phyloP scores from a whole-genome alignment of 2,113 vertebrate species.

The Sakesphorus luctuosus region DNA sequence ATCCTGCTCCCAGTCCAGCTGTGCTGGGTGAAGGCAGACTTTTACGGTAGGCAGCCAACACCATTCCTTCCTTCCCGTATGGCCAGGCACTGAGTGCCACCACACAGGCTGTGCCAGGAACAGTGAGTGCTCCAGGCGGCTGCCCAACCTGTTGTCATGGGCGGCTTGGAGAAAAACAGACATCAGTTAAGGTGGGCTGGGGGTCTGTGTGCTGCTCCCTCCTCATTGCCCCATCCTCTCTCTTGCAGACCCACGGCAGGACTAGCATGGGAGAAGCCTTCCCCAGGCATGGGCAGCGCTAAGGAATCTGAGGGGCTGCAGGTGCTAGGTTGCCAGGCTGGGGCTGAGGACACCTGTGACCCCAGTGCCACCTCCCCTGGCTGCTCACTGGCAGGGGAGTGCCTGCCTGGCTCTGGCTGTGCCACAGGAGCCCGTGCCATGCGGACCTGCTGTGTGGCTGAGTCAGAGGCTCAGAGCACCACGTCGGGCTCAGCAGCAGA shows the following conservation, averaged over 20 bases:
- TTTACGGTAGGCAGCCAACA: not conserved
- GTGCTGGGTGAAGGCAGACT: not conserved
- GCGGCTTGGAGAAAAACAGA: not conserved
- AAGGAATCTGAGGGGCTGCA: constrained; percentile 69
- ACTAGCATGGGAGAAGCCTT: constrained; percentile 63
- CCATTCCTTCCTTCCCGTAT: not conserved
- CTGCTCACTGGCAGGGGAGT: constrained; percentile 22
- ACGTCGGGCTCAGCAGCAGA: not conserved
- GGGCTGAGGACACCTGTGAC: not conserved
- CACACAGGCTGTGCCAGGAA: not conserved
- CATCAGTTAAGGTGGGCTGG: not conserved
- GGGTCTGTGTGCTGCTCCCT: not conserved
- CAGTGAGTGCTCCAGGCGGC: not conserved
- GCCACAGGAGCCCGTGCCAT: constrained; percentile 40
- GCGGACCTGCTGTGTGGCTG: constrained; percentile 68
- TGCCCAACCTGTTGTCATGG: not conserved
- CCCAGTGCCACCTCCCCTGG: not conserved
- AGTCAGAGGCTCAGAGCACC: constrained; percentile 21
- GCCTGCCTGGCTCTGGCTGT: not conserved
- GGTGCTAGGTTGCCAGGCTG: constrained; percentile 40
- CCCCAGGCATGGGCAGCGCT: constrained; percentile 67
- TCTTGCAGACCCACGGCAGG: constrained; percentile 58
- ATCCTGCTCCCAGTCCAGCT: rapidly evolving
- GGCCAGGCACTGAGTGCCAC: not conserved
- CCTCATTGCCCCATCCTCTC: not conserved